Conservation (phyloP, 1,140 invertebrate species). For the Catajapyx aquilonaris region DNA sequence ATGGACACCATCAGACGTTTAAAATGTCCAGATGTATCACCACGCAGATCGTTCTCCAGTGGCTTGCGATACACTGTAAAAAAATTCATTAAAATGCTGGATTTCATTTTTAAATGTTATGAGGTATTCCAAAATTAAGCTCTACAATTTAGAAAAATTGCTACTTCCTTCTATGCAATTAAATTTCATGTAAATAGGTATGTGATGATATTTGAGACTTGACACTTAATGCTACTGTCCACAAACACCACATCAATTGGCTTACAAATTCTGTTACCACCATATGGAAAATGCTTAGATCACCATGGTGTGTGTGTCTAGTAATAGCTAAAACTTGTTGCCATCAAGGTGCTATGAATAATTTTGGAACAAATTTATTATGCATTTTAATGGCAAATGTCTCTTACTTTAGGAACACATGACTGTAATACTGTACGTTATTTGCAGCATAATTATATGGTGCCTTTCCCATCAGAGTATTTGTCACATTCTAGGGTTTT, state of each 20-base stretch:
- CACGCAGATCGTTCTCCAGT: constrained; percentile 70
- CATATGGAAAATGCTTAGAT: too few species aligned
- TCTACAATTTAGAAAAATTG: not conserved
- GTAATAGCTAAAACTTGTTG: too few species aligned
- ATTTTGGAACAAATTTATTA: too few species aligned
- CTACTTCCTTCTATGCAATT: not conserved
- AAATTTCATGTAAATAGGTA: not conserved
- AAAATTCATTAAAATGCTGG: constrained; percentile 6
- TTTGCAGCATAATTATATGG: too few species aligned
- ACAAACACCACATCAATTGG: constrained; percentile 4
- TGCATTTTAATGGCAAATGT: too few species aligned
- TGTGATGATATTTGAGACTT: not conserved
- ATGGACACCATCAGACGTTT: constrained; percentile 69
- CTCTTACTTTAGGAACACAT: too few species aligned
- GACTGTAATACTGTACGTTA: too few species aligned
- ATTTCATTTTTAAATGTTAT: constrained; percentile 1
- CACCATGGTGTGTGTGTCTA: too few species aligned
- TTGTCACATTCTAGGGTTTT: too few species aligned
- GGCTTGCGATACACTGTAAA: constrained; percentile 56
- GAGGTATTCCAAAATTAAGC: constrained; percentile 1
- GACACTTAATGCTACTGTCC: not conserved
- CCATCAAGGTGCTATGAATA: too few species aligned
- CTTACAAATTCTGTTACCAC: too few species aligned
- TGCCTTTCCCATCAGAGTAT: too few species aligned
- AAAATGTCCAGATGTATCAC: constrained; percentile 85